These are phyloP conservation scores for Aplodontia rufa DNA, from an alignment of 2,113 vertebrate genomes.

Conservation along the genomic window DNA sequence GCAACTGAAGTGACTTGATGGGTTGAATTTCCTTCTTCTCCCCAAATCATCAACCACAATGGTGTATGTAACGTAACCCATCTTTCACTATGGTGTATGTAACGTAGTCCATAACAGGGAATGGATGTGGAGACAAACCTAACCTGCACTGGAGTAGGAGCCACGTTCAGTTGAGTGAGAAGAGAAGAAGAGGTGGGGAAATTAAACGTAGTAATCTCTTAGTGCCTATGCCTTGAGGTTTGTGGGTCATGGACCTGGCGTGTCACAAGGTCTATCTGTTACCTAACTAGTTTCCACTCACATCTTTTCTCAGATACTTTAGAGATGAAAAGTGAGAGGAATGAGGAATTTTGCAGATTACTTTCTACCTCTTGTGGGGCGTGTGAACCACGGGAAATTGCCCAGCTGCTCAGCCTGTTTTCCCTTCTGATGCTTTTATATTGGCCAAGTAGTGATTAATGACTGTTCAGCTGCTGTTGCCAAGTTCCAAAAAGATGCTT, in stretches of 20 bases:
- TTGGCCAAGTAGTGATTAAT: background rate
- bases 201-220: background rate
- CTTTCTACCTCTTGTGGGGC: background rate
- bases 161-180: background rate
- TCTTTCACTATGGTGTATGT: background rate
- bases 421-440: background rate
- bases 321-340: background rate
- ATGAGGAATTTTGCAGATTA: background rate
- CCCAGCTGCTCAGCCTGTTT: background rate
- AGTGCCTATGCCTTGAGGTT: fast-evolving
- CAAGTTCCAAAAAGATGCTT: background rate
- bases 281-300: background rate
- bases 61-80: background rate
- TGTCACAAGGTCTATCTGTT: background rate
- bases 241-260: background rate
- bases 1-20: background rate
- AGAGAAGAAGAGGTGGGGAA: fast-evolving
- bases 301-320: background rate
- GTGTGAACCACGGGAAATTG: background rate
- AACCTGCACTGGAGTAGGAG: background rate
- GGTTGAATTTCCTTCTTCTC: conserved; percentile 5
- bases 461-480: background rate
- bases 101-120: background rate
- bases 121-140: background rate
- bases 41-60: background rate